These are phyloP conservation scores for mouse (Mus musculus) DNA, from an alignment of 2,113 vertebrate species.

Conservation along the genomic window DNA sequence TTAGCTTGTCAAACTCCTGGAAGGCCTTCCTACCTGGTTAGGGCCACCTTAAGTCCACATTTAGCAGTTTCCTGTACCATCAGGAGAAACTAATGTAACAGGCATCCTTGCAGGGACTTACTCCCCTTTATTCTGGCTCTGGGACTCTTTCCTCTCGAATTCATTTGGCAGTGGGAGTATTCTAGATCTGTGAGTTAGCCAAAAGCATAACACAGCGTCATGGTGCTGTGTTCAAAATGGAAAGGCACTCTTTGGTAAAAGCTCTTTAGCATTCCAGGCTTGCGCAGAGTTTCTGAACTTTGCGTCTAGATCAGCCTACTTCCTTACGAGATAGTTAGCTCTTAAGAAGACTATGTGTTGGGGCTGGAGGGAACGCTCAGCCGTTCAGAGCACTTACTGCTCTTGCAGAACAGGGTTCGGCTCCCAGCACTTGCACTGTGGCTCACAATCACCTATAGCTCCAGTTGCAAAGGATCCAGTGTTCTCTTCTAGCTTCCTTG, in stretches of 20 bases:
- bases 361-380: not conserved
- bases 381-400: not conserved
- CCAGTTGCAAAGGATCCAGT: not conserved
- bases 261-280: not conserved
- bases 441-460: not conserved
- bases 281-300: not conserved
- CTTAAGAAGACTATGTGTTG: not conserved
- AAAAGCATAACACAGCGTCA: not conserved
- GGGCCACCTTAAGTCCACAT: not conserved
- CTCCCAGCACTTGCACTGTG: not conserved
- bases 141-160: not conserved
- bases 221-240: not conserved
- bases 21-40: not conserved
- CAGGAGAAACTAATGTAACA: not conserved
- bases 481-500: not conserved
- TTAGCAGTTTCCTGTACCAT: not conserved
- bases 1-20: constrained; percentile 30
- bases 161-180: not conserved
- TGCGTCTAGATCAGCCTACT: not conserved
- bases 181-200: not conserved
- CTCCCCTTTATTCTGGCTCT: not conserved
- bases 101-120: not conserved
- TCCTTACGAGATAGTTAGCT: not conserved
- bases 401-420: not conserved
- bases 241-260: not conserved